These are phyloP conservation scores for Peromyscus nudipes DNA, from an alignment of 2,797 vertebrate genomes.

Conservation along the genomic window DNA sequence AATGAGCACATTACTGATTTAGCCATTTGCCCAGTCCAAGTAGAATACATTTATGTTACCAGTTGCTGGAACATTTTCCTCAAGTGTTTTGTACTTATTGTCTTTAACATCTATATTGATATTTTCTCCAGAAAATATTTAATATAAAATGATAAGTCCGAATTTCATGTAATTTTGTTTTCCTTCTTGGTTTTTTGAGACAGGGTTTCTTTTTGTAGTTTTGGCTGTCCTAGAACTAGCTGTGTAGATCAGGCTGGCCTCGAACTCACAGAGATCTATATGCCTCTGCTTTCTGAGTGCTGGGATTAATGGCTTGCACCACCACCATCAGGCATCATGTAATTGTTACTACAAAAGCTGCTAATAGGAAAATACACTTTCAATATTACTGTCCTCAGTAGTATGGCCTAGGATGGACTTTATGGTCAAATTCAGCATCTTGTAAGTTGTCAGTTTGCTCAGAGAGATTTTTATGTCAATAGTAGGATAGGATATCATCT, in stretches of 20 bases:
- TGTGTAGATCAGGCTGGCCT: background rate
- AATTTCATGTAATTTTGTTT: background rate
- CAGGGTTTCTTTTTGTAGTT: background rate
- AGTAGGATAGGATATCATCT: background rate
- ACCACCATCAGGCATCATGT: background rate
- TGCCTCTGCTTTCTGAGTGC: background rate
- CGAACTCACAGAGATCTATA: background rate
- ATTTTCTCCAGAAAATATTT: background rate
- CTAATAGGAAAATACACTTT: background rate
- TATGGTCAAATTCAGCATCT: background rate
- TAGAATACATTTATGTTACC: background rate
- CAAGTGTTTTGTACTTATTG: background rate
- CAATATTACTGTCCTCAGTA: background rate
- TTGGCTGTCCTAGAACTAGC: background rate
- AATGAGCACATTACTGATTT: background rate
- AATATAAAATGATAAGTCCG: background rate
- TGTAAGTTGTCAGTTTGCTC: background rate
- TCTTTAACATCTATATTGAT: background rate
- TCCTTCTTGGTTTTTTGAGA: background rate
- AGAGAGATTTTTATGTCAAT: background rate
- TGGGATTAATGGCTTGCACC: background rate
- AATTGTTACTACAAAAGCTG: background rate
- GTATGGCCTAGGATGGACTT: background rate
- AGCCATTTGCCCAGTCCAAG: background rate
- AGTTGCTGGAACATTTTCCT: background rate